phyloP scores from a whole-genome alignment of 2,888 invertebrate species.

The Nomada hirtipes region DNA sequence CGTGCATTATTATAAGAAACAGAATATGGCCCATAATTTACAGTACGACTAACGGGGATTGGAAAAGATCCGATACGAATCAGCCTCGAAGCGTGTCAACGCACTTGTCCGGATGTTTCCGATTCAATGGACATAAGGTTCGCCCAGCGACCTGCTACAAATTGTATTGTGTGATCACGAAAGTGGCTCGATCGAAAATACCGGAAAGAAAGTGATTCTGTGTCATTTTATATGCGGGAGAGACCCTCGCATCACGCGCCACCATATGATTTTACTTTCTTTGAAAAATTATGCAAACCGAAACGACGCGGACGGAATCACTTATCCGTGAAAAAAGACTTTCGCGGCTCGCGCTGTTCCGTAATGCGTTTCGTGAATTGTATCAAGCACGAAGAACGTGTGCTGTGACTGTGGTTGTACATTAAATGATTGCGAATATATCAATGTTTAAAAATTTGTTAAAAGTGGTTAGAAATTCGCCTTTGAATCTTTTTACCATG shows the following conservation, averaged over 20 bases:
- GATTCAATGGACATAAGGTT: conserved; percentile 20
- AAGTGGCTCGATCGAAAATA: conserved; percentile 49
- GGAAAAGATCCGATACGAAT: conserved; percentile 16
- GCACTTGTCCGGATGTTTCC: conserved; percentile 33
- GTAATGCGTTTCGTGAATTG: background rate
- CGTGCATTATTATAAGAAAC: background rate
- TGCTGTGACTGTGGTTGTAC: no score
- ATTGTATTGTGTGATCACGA: conserved; percentile 46
- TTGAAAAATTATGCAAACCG: conserved; percentile 54
- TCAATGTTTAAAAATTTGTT: no score
- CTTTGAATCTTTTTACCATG: no score
- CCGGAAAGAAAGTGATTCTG: conserved; percentile 58
- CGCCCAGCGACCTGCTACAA: conserved; percentile 19
- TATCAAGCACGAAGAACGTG: background rate
- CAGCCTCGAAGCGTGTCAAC: conserved; percentile 13
- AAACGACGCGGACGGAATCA: conserved; percentile 22
- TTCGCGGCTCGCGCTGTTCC: background rate
- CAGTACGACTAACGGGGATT: conserved; percentile 48
- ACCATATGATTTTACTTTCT: conserved; percentile 52
- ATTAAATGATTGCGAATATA: no score
- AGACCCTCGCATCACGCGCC: conserved; percentile 38
- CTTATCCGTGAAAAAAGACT: conserved; percentile 20
- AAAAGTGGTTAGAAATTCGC: no score
- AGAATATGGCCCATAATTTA: conserved; percentile 22
- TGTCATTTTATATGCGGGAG: conserved; percentile 51